Conservation (phyloP, 2,888 invertebrate species). For the Cheilosia urbana region DNA sequence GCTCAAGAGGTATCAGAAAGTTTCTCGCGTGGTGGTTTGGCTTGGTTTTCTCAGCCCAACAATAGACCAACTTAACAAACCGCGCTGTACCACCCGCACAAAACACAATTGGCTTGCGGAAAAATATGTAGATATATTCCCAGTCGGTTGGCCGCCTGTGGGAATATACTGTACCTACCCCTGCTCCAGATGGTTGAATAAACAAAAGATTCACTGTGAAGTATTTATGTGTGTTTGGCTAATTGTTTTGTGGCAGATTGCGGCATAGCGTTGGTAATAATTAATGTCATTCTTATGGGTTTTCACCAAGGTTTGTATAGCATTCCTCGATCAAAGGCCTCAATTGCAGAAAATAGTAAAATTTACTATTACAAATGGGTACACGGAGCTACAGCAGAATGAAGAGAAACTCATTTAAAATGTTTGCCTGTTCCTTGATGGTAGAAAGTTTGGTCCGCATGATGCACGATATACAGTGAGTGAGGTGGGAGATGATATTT, state of each 20-base stretch:
- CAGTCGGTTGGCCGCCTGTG: constrained; percentile 57
- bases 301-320: constrained; percentile 1
- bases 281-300: constrained; percentile 54
- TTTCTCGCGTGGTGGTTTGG: constrained; percentile 59
- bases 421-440: constrained; percentile 7
- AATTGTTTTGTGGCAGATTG: constrained; percentile 71
- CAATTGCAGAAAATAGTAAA: constrained; percentile 3
- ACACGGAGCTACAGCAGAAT: not conserved
- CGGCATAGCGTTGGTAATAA: constrained; percentile 62
- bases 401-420: constrained; percentile 15
- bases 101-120: constrained; percentile 53
- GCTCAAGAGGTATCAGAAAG: constrained; percentile 66
- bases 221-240: constrained; percentile 39
- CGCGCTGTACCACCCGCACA: constrained; percentile 24
- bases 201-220: constrained; percentile 22
- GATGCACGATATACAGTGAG: not conserved
- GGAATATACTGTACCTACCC: constrained; percentile 26
- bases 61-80: constrained; percentile 65
- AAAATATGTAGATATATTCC: constrained; percentile 38
- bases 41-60: constrained; percentile 48
- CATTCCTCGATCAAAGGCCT: not conserved
- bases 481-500: not conserved
- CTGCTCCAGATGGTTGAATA: constrained; percentile 11
- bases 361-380: not conserved
- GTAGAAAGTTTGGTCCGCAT: not conserved